Percentiles rank a stretch among this genome's conserved stretches.
phyloP scores from a whole-genome alignment of 2,113 vertebrate genomes.

The Scophthalmus maximus region DNA sequence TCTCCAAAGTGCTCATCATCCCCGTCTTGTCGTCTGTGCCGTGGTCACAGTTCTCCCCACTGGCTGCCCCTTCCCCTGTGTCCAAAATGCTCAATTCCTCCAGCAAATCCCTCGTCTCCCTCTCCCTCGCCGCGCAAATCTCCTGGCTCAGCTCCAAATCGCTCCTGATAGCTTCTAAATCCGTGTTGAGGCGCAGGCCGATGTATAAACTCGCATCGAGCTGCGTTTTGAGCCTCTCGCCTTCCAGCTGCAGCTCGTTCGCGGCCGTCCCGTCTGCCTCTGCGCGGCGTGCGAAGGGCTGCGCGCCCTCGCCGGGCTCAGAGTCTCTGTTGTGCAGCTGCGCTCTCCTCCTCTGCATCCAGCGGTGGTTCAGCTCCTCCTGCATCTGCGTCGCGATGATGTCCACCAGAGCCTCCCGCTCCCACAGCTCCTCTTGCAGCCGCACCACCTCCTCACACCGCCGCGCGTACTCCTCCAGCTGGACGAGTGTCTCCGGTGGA shows the following conservation, averaged over 20 bases:
- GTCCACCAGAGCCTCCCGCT: slow-evolving; percentile 88
- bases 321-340: slow-evolving; percentile 77
- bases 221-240: slow-evolving; percentile 89
- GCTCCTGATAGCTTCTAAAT: slow-evolving; percentile 87
- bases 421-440: slow-evolving; percentile 87
- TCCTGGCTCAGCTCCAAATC: slow-evolving; percentile 88
- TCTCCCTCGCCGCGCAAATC: slow-evolving; percentile 84
- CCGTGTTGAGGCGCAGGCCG: slow-evolving; percentile 90
- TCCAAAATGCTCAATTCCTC: slow-evolving; percentile 86
- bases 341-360: slow-evolving; percentile 89
- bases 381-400: slow-evolving; percentile 87
- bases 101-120: slow-evolving; percentile 87
- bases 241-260: slow-evolving; percentile 84
- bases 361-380: slow-evolving; percentile 91
- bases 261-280: slow-evolving; percentile 49
- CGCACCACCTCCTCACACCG: slow-evolving; percentile 83
- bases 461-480: slow-evolving; percentile 81
- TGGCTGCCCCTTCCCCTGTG: slow-evolving; percentile 55
- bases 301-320: slow-evolving; percentile 56
- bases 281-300: background rate
- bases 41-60: slow-evolving; percentile 20
- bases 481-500: slow-evolving; percentile 57
- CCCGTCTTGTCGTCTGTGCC: slow-evolving; percentile 39
- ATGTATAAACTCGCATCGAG: slow-evolving; percentile 93
- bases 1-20: slow-evolving; percentile 46